These are phyloP conservation scores for Peribatodes rhomboidaria DNA, from an alignment of 2,888 invertebrate species.

Conservation along the genomic window DNA sequence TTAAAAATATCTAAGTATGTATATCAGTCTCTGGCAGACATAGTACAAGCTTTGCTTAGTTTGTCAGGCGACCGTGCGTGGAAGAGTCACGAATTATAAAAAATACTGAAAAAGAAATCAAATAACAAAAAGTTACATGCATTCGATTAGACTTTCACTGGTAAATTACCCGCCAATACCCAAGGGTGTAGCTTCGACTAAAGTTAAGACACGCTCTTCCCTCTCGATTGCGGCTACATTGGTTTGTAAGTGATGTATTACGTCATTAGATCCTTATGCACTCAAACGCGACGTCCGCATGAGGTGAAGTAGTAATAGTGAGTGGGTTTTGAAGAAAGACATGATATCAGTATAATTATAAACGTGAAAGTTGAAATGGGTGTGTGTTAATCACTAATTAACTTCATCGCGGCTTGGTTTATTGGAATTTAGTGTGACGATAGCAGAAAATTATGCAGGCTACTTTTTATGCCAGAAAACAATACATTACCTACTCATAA, in stretches of 20 bases:
- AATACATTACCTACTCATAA: too few species aligned
- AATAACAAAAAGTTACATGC: not conserved
- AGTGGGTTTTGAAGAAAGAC: not conserved
- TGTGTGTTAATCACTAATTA: too few species aligned
- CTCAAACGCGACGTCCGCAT: slow-evolving; percentile 52
- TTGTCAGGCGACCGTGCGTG: too few species aligned
- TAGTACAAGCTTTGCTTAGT: too few species aligned
- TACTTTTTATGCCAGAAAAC: too few species aligned
- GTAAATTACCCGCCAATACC: slow-evolving; percentile 63
- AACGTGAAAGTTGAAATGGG: too few species aligned
- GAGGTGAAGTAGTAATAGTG: not conserved
- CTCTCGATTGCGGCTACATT: slow-evolving; percentile 32
- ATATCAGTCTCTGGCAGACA: too few species aligned
- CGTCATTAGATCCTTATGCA: slow-evolving; percentile 51
- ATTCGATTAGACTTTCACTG: slow-evolving; percentile 47
- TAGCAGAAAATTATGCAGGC: too few species aligned
- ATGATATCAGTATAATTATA: not conserved
- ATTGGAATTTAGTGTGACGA: too few species aligned
- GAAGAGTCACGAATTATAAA: too few species aligned
- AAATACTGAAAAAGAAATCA: not conserved
- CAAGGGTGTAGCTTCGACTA: slow-evolving; percentile 42
- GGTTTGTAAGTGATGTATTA: slow-evolving; percentile 51
- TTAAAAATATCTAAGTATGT: too few species aligned
- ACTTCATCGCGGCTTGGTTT: too few species aligned
- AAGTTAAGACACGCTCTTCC: slow-evolving; percentile 59